Evolutionary conservation across 2,888 invertebrate genomes (phyloP).

Genomic region (Caenorhabditis wallacei): DNA sequence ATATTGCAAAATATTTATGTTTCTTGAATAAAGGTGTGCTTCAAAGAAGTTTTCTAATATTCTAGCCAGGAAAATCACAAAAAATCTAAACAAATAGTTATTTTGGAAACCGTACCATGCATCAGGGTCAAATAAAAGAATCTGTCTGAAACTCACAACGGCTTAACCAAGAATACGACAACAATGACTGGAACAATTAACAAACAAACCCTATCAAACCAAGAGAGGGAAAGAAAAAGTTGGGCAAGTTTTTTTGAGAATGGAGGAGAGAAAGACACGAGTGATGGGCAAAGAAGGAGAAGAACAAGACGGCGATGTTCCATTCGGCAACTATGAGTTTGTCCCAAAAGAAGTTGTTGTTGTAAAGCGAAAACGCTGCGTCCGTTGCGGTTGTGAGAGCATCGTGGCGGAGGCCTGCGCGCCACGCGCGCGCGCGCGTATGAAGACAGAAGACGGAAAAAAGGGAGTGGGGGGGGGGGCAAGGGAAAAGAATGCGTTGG

Average conservation of each 20-base stretch:
- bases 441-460: constrained; percentile 34
- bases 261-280: not conserved
- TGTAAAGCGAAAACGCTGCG: constrained; percentile 28
- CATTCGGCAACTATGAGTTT: constrained; percentile 40
- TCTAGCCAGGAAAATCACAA: no score
- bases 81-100: no score
- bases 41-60: not conserved
- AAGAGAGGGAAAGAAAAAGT: not conserved
- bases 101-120: no score
- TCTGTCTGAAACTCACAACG: no score
- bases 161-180: no score
- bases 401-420: not conserved
- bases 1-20: not conserved
- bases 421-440: constrained; percentile 3
- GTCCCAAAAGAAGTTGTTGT: constrained; percentile 44
- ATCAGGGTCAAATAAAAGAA: no score
- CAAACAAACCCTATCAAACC: constrained; percentile 23
- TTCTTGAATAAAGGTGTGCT: constrained; percentile 5
- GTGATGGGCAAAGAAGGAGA: not conserved
- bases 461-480: no score
- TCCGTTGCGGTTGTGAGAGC: constrained; percentile 15
- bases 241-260: not conserved
- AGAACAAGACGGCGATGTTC: constrained; percentile 1
- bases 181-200: no score
- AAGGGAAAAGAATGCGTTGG: constrained; percentile 22